Evolutionary conservation across 53 echinoderm and acorn worm genomes (phyloP).

Genomic region (Henricia sp.): DNA sequence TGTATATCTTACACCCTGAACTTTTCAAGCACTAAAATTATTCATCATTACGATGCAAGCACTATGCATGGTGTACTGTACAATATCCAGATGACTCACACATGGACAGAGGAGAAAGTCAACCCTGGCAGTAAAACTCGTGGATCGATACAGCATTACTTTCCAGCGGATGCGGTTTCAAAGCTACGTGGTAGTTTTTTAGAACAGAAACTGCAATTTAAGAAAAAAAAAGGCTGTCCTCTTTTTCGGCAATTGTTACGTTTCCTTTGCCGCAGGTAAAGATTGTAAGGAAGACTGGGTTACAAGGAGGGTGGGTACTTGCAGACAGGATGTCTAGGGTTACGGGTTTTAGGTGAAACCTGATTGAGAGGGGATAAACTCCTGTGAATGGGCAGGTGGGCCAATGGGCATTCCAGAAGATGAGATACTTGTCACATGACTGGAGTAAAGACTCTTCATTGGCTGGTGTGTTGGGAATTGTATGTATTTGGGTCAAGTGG

Average conservation of each 20-base stretch:
- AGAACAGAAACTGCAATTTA: conserved; percentile 26
- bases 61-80: neutral
- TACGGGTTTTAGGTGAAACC: conserved; percentile 49
- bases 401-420: conserved; percentile 25
- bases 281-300: conserved; percentile 28
- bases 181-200: conserved; percentile 53
- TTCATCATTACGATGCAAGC: too few species aligned
- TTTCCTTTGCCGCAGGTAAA: conserved; percentile 1
- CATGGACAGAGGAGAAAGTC: conserved; percentile 15
- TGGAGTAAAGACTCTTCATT: neutral
- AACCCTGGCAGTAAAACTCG: conserved; percentile 16
- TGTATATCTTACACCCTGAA: too few species aligned
- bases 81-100: conserved; percentile 44
- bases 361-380: conserved; percentile 50
- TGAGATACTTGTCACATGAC: conserved; percentile 9
- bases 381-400: conserved; percentile 34
- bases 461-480: conserved; percentile 10
- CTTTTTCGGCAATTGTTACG: conserved; percentile 1
- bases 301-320: conserved; percentile 34
- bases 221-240: neutral
- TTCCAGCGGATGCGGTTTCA: conserved; percentile 41
- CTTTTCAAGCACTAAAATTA: neutral
- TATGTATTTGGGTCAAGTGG: conserved; percentile 44
- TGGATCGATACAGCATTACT: conserved; percentile 61
- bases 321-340: conserved; percentile 16